Percentiles rank a stretch among this genome's conserved stretches.
Evolutionary conservation across 2,888 invertebrate genomes (phyloP).

Genomic region (Malachius bipustulatus): DNA sequence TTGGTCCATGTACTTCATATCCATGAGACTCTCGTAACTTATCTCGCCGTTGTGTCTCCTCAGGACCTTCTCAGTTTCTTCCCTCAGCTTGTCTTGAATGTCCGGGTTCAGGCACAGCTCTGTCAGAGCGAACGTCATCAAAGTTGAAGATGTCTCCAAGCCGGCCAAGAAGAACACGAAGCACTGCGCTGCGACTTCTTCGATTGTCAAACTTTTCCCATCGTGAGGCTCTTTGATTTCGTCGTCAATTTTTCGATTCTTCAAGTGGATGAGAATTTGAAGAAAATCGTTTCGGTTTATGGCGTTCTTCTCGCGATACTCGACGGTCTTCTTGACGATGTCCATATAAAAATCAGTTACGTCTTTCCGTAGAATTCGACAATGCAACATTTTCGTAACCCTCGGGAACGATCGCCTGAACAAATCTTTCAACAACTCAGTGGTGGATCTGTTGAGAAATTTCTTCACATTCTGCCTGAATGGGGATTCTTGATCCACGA

Average conservation of each 20-base stretch:
- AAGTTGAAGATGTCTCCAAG: slow-evolving; percentile 39
- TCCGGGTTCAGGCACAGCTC: slow-evolving; percentile 33
- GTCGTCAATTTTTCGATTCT: slow-evolving; percentile 13
- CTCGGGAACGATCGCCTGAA: not conserved
- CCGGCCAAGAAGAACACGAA: slow-evolving; percentile 39
- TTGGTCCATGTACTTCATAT: slow-evolving; percentile 36
- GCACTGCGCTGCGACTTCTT: slow-evolving; percentile 31
- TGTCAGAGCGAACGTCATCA: slow-evolving; percentile 33
- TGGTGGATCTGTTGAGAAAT: slow-evolving; percentile 10
- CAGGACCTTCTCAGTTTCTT: slow-evolving; percentile 31
- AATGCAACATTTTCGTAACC: slow-evolving; percentile 4
- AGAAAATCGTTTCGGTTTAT: slow-evolving; percentile 31
- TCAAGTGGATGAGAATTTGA: slow-evolving; percentile 29
- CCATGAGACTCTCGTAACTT: slow-evolving; percentile 38
- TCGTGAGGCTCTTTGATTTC: slow-evolving; percentile 6
- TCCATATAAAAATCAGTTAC: slow-evolving; percentile 23
- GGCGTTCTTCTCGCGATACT: slow-evolving; percentile 20
- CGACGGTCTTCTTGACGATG: slow-evolving; percentile 22
- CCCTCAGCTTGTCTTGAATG: slow-evolving; percentile 35
- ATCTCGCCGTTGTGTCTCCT: slow-evolving; percentile 28
- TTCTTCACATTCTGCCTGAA: slow-evolving; percentile 11
- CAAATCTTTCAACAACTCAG: slow-evolving; percentile 9
- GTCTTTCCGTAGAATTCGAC: slow-evolving; percentile 10
- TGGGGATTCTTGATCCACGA: slow-evolving; percentile 13
- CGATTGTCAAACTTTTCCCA: slow-evolving; percentile 15